Conservation (phyloP, 2,113 vertebrate species). For the Potamarius usumacintae region DNA sequence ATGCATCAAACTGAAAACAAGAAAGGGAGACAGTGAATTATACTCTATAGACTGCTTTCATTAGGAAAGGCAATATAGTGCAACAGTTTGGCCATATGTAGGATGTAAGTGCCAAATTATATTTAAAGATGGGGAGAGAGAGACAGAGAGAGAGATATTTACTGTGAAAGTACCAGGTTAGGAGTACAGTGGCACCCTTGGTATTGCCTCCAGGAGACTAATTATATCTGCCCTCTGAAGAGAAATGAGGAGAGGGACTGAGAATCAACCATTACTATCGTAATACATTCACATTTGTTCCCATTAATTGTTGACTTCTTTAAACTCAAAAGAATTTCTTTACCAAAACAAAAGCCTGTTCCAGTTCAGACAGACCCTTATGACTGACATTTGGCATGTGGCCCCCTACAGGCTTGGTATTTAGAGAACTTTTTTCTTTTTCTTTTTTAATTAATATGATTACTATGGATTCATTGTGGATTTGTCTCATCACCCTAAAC, state of each 20-base stretch:
- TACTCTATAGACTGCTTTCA: not conserved
- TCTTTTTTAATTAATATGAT: constrained; percentile 23
- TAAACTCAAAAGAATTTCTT: constrained; percentile 39
- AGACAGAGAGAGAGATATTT: constrained; percentile 19
- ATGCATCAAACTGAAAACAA: constrained; percentile 7
- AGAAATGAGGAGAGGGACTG: constrained; percentile 48
- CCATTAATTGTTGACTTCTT: constrained; percentile 32
- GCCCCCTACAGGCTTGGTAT: constrained; percentile 26
- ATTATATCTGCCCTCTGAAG: constrained; percentile 59
- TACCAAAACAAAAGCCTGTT: constrained; percentile 15
- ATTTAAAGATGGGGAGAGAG: not conserved
- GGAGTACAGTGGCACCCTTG: constrained; percentile 44
- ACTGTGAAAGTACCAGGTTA: constrained; percentile 42
- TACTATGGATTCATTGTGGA: constrained; percentile 30
- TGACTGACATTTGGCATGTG: constrained; percentile 10
- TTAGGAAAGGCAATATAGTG: constrained; percentile 38
- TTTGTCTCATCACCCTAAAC: constrained; percentile 1
- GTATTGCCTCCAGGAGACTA: constrained; percentile 57
- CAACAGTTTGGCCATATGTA: not conserved
- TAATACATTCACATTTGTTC: constrained; percentile 49
- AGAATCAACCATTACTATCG: constrained; percentile 42
- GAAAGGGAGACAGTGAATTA: constrained; percentile 24
- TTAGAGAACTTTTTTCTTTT: constrained; percentile 10
- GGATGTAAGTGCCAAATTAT: not conserved
- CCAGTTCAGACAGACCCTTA: not conserved